phyloP scores from a whole-genome alignment of 1,140 invertebrate genomes.

The Drosophila neocordata region DNA sequence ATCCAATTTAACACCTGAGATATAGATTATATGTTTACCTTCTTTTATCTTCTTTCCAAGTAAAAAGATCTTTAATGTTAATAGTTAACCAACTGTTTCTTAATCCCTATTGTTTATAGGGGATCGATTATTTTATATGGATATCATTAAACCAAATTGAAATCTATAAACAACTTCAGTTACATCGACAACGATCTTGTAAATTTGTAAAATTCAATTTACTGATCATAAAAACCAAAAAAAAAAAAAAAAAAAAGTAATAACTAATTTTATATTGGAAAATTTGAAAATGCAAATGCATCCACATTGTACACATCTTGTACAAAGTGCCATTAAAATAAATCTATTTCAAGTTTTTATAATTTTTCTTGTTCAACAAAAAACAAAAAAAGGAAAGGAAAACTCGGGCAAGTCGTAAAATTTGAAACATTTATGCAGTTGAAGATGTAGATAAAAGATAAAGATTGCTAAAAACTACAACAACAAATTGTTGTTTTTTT shows the following conservation, averaged over 20 bases:
- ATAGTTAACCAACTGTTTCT: too few relatives aligned
- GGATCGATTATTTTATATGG: background rate
- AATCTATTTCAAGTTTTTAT: constrained; percentile 11
- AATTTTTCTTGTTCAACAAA: background rate
- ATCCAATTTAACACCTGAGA: too few relatives aligned
- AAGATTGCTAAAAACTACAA: constrained; percentile 1
- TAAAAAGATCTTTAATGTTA: too few relatives aligned
- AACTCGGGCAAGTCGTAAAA: constrained; percentile 9
- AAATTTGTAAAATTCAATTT: constrained; percentile 45
- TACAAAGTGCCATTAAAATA: background rate
- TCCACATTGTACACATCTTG: background rate
- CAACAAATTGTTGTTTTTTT: too few relatives aligned
- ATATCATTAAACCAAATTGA: background rate
- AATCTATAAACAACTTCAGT: background rate
- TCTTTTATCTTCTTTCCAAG: too few relatives aligned
- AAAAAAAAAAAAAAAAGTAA: constrained; percentile 5
- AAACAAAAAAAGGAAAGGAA: too few relatives aligned
- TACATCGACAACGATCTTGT: constrained; percentile 17
- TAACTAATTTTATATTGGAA: background rate
- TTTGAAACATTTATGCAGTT: constrained; percentile 2
- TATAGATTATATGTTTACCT: too few relatives aligned
- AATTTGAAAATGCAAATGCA: constrained; percentile 26
- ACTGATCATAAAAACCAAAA: constrained; percentile 54
- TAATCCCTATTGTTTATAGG: too few relatives aligned
- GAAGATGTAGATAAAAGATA: background rate